Conservation (phyloP, 2,113 vertebrate genomes). For the Amblyopsis rosae region DNA sequence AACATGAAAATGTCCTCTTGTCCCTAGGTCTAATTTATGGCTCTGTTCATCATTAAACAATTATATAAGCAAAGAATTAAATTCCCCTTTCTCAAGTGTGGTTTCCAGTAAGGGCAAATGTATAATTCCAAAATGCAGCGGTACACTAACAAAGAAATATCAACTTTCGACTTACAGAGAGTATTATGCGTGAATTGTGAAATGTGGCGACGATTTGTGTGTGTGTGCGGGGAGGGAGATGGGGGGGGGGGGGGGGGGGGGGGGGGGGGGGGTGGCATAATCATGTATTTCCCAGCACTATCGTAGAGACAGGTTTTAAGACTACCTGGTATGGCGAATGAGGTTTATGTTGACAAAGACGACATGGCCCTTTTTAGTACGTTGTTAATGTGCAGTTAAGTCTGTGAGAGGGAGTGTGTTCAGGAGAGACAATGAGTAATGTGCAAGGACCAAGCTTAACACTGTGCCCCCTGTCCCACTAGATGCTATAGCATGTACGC, state of each 20-base stretch:
- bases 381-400: not conserved
- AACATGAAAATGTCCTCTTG: conserved; percentile 41
- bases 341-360: conserved; percentile 35
- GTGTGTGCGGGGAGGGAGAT: too few relatives aligned
- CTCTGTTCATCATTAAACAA: conserved; percentile 65
- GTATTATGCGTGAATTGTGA: conserved; percentile 27
- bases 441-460: conserved; percentile 17
- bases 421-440: not conserved
- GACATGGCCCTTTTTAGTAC: not conserved
- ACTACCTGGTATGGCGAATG: conserved; percentile 3
- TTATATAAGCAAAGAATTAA: conserved; percentile 62
- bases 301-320: conserved; percentile 33
- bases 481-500: conserved; percentile 6
- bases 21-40: conserved; percentile 44
- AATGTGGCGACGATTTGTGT: conserved; percentile 1
- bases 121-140: conserved; percentile 62
- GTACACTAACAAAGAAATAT: conserved; percentile 64
- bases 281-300: conserved; percentile 48
- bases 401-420: not conserved
- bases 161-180: conserved; percentile 26
- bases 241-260: too few relatives aligned
- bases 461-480: not conserved
- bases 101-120: conserved; percentile 62
- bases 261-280: conserved; percentile 15
- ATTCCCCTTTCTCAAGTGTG: conserved; percentile 43